Conservation (phyloP, 2,888 invertebrate genomes). For the Cheilosia scutellata region DNA sequence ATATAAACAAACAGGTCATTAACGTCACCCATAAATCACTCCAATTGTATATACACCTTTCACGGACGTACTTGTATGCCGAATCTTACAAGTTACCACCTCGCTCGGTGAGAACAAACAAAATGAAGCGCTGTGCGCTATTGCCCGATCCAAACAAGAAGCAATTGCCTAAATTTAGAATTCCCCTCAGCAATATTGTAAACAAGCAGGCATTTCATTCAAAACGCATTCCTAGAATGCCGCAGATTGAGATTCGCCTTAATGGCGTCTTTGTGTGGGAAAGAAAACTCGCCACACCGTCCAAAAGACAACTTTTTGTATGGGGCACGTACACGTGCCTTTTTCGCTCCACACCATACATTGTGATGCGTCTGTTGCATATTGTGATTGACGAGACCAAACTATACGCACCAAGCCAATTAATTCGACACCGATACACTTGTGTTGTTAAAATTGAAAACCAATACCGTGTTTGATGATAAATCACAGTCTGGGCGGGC, state of each 20-base stretch:
- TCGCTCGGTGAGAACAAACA: background rate
- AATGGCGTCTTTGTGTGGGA: background rate
- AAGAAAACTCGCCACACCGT: background rate
- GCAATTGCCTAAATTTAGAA: constrained; percentile 25
- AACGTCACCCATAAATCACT: constrained; percentile 38
- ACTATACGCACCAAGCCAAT: constrained; percentile 18
- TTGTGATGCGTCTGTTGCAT: no score
- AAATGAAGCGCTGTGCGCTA: no score
- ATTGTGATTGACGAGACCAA: constrained; percentile 28
- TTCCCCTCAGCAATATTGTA: constrained; percentile 4
- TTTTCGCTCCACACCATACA: background rate
- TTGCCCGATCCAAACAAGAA: background rate
- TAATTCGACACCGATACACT: constrained; percentile 36
- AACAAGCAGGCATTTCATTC: constrained; percentile 26
- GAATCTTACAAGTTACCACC: background rate
- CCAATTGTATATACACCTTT: constrained; percentile 6
- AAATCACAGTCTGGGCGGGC: background rate
- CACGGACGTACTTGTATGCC: background rate
- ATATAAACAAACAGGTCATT: constrained; percentile 11
- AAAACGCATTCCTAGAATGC: constrained; percentile 30
- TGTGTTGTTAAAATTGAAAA: constrained; percentile 24
- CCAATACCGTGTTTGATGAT: constrained; percentile 10
- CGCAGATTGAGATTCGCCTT: constrained; percentile 16
- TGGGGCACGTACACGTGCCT: constrained; percentile 38
- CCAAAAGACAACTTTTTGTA: background rate